These are phyloP conservation scores for Botia almorhae DNA, from an alignment of 2,797 vertebrate species.

Conservation along the genomic window DNA sequence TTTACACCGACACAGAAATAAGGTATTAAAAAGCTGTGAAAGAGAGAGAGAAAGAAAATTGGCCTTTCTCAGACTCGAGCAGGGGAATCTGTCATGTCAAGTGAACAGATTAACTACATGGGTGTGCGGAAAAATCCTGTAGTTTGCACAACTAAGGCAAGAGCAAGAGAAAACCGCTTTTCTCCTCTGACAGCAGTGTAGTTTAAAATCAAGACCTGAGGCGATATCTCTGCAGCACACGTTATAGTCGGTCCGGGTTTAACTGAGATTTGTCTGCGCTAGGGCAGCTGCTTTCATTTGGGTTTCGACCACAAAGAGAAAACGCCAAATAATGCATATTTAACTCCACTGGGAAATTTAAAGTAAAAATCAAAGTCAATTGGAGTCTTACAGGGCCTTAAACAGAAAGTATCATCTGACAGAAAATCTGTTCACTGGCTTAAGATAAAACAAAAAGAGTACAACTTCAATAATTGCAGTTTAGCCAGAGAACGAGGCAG, in stretches of 20 bases:
- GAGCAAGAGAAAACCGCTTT: conserved; percentile 27
- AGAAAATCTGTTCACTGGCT: neutral
- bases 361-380: conserved; percentile 32
- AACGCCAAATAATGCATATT: conserved; percentile 11
- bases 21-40: conserved; percentile 14
- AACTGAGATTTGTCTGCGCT: conserved; percentile 31
- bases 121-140: conserved; percentile 10
- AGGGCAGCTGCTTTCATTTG: conserved; percentile 10
- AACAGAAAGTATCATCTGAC: conserved; percentile 14
- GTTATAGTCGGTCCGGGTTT: conserved; percentile 27
- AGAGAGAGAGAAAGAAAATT: conserved; percentile 11
- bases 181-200: conserved; percentile 45
- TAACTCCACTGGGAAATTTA: neutral
- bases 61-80: conserved; percentile 21
- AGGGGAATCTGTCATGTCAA: conserved; percentile 19
- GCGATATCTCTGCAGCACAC: conserved; percentile 40
- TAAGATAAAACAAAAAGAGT: neutral
- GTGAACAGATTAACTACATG: conserved; percentile 19
- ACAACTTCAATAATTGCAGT: neutral
- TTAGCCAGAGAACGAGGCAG: neutral
- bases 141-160: conserved; percentile 30
- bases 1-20: conserved; percentile 23
- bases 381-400: neutral
- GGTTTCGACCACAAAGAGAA: conserved; percentile 26
- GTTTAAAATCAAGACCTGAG: conserved; percentile 40